Conservation (phyloP, 2,888 invertebrate genomes). For the Drosophila pseudotalamancana region DNA sequence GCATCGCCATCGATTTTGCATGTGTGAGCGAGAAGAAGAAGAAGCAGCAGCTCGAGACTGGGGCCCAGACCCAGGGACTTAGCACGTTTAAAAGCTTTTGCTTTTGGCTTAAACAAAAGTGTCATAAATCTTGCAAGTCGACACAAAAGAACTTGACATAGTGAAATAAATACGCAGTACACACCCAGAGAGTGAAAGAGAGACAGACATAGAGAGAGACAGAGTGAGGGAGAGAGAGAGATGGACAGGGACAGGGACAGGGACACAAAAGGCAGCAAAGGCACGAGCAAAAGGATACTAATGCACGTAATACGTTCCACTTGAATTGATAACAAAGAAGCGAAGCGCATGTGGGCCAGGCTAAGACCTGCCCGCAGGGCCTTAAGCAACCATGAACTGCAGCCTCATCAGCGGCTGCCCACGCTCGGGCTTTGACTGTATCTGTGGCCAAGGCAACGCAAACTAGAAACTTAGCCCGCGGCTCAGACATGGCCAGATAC, state of each 20-base stretch:
- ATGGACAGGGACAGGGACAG: conserved; percentile 14
- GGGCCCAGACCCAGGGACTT: conserved; percentile 1
- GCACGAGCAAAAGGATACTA: conserved; percentile 65
- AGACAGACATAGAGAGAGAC: conserved; percentile 24
- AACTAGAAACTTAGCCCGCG: conserved; percentile 6
- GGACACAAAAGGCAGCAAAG: conserved; percentile 27
- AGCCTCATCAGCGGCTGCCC: conserved; percentile 29
- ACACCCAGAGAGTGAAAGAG: conserved; percentile 20
- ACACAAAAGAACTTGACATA: conserved; percentile 74
- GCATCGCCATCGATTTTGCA: conserved; percentile 80
- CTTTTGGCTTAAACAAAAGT: conserved; percentile 72
- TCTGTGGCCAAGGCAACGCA: conserved; percentile 28
- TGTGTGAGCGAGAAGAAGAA: conserved; percentile 35
- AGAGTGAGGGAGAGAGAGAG: conserved; percentile 22
- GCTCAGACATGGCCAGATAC: conserved; percentile 3
- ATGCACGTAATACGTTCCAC: conserved; percentile 80
- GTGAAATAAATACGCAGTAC: conserved; percentile 67
- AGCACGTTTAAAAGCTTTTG: conserved; percentile 63
- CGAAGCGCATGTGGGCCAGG: conserved; percentile 44
- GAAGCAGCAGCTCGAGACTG: conserved; percentile 13
- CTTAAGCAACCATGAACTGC: conserved; percentile 20
- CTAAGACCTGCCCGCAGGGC: conserved; percentile 32
- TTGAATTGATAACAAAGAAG: conserved; percentile 71
- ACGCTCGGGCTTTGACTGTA: conserved; percentile 14
- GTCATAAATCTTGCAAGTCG: conserved; percentile 78